These are phyloP conservation scores for Liopterus haemorrhoidalis DNA, from an alignment of 2,888 invertebrate species.

Conservation along the genomic window DNA sequence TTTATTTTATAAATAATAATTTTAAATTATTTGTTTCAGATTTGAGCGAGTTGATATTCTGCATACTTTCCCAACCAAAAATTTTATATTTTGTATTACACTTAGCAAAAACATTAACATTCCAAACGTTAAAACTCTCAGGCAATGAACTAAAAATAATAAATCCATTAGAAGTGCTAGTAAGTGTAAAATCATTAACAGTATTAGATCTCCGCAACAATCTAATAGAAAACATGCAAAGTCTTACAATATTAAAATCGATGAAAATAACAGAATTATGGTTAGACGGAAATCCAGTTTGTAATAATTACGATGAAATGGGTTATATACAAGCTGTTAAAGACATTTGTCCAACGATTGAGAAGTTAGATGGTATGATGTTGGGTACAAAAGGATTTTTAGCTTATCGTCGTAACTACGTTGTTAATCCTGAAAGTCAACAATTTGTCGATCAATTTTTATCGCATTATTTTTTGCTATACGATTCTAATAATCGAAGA, in stretches of 20 bases:
- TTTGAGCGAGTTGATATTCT: slow-evolving; percentile 39
- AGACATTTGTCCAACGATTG: slow-evolving; percentile 50
- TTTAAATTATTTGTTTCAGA: slow-evolving; percentile 13
- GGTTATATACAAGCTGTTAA: slow-evolving; percentile 55
- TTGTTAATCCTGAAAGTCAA: slow-evolving; percentile 46
- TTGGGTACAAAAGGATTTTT: slow-evolving; percentile 45
- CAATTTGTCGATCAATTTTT: slow-evolving; percentile 17
- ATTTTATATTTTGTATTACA: slow-evolving; percentile 47
- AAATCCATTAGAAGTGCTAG: slow-evolving; percentile 36
- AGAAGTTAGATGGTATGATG: slow-evolving; percentile 52
- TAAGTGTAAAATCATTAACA: slow-evolving; percentile 19
- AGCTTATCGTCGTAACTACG: slow-evolving; percentile 48
- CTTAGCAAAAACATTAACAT: slow-evolving; percentile 32
- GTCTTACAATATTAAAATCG: slow-evolving; percentile 33
- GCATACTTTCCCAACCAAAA: slow-evolving; percentile 47
- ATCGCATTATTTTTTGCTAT: slow-evolving; percentile 19
- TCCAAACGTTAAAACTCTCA: slow-evolving; percentile 37
- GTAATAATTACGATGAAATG: slow-evolving; percentile 55
- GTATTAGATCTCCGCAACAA: slow-evolving; percentile 39
- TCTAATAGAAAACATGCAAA: slow-evolving; percentile 34
- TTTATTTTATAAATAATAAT: slow-evolving; percentile 2
- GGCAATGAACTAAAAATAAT: slow-evolving; percentile 41
- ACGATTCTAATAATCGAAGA: slow-evolving; percentile 13
- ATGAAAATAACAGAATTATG: slow-evolving; percentile 43
- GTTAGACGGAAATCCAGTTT: slow-evolving; percentile 67